Conservation (phyloP, 1,140 invertebrate genomes). For the Brachionus rotundiformis region DNA sequence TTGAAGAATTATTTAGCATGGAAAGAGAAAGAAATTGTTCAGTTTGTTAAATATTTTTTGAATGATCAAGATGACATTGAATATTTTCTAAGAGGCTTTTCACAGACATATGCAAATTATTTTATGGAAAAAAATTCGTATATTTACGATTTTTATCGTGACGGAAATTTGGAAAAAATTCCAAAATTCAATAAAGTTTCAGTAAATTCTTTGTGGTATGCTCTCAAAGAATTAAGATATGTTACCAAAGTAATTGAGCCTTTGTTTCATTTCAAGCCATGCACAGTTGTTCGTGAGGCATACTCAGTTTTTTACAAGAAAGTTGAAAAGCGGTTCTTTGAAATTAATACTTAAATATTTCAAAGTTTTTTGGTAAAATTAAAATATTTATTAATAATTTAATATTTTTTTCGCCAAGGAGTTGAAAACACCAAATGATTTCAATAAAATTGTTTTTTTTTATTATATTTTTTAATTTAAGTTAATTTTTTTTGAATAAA, state of each 20-base stretch:
- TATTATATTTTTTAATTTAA: too few species aligned
- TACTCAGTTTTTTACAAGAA: background rate
- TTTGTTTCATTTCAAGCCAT: background rate
- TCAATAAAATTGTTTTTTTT: too few species aligned
- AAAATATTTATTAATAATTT: too few species aligned
- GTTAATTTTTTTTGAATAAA: too few species aligned
- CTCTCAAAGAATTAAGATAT: background rate
- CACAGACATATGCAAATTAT: background rate
- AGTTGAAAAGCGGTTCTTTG: constrained; percentile 15
- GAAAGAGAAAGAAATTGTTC: background rate
- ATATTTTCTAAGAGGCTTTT: background rate
- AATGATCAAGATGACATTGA: background rate
- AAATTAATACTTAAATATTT: background rate
- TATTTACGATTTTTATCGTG: background rate
- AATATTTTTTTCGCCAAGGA: too few species aligned
- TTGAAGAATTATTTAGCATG: background rate
- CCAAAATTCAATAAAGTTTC: background rate
- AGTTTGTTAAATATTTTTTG: background rate
- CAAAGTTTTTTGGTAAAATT: too few species aligned
- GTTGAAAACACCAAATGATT: too few species aligned
- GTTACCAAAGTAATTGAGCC: background rate
- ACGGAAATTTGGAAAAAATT: constrained; percentile 2
- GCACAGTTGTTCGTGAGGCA: background rate
- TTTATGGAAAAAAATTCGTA: background rate
- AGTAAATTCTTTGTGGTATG: background rate